Evolutionary conservation across 2,113 vertebrate genomes (phyloP).

Genomic region (Sapajus apella): DNA sequence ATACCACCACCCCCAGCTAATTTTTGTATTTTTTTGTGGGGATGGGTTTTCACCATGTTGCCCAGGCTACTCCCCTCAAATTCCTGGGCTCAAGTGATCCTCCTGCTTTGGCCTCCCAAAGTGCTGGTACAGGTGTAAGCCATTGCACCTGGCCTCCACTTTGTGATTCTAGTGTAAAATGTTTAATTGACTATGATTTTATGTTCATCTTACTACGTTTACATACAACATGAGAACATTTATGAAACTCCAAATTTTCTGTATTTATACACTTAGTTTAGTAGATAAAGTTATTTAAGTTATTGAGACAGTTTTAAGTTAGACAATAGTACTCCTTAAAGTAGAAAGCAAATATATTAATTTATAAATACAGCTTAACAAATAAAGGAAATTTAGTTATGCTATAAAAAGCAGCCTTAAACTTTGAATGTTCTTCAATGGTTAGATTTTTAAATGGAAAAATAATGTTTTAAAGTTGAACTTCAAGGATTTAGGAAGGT

Average conservation of each 20-base stretch:
- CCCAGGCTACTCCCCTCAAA: no score
- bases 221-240: background rate
- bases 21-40: no score
- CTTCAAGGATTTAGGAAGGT: background rate
- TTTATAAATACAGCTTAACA: slow-evolving; percentile 5
- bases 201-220: background rate
- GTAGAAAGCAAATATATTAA: background rate
- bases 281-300: background rate
- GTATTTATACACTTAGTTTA: background rate
- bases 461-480: slow-evolving; percentile 11
- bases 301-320: slow-evolving; percentile 28
- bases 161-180: background rate
- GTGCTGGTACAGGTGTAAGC: no score
- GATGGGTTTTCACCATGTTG: no score
- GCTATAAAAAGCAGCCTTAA: background rate
- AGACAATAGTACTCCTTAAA: slow-evolving; percentile 9
- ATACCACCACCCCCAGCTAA: no score
- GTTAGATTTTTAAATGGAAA: slow-evolving; percentile 6
- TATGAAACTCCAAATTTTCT: background rate
- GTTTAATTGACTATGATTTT: background rate
- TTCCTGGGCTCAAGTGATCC: no score
- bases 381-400: background rate
- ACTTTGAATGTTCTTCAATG: slow-evolving; percentile 22
- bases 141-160: background rate
- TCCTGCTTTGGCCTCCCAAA: no score